Conservation (phyloP, 2,888 invertebrate species). For the Chloroclystis v-ata region DNA sequence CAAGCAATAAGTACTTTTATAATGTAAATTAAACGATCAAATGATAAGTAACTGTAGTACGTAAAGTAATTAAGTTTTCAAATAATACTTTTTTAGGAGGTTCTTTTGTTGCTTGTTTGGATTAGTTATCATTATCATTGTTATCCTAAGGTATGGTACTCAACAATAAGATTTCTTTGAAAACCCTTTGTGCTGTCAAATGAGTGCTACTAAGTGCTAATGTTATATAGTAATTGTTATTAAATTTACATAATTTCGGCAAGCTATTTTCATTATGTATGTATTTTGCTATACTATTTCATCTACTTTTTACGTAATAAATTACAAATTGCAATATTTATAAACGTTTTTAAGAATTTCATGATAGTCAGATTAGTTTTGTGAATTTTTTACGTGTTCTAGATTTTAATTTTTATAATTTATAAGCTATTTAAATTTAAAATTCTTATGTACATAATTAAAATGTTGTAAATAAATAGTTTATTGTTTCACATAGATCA, state of each 20-base stretch:
- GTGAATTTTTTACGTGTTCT: slow-evolving; percentile 34
- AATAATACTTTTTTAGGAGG: slow-evolving; percentile 14
- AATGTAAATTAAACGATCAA: slow-evolving; percentile 4
- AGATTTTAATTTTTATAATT: slow-evolving; percentile 35
- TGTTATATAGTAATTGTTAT: no score
- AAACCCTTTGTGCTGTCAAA: not conserved
- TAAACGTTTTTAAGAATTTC: slow-evolving; percentile 35
- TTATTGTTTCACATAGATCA: slow-evolving; percentile 50
- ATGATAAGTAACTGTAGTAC: slow-evolving; percentile 8
- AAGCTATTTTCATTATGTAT: not conserved
- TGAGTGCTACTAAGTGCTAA: not conserved
- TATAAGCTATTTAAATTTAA: slow-evolving; percentile 60
- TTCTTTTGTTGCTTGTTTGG: slow-evolving; percentile 2
- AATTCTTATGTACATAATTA: slow-evolving; percentile 66
- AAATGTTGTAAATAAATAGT: slow-evolving; percentile 73
- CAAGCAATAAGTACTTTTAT: slow-evolving; percentile 7
- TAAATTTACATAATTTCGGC: not conserved
- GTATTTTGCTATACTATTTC: not conserved
- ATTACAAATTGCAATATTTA: slow-evolving; percentile 15
- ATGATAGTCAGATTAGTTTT: slow-evolving; percentile 39
- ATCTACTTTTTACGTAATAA: not conserved
- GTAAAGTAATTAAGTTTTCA: slow-evolving; percentile 4
- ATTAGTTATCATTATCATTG: not conserved
- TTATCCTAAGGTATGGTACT: not conserved
- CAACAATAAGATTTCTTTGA: not conserved